Evolutionary conservation across 2,113 vertebrate genomes (phyloP).

Genomic region (Cepphus grylle): DNA sequence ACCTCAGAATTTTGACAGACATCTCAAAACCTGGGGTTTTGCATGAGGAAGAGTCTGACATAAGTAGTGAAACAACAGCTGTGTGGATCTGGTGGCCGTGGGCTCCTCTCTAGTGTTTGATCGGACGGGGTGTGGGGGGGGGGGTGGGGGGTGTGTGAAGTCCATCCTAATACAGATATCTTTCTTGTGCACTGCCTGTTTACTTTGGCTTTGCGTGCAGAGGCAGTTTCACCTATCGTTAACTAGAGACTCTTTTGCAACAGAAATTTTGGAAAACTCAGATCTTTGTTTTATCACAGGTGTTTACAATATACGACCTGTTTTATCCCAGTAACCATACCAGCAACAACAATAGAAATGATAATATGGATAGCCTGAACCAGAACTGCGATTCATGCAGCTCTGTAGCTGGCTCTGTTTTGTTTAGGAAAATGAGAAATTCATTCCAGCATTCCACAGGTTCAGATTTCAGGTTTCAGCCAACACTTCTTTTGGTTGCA

Average conservation of each 20-base stretch:
- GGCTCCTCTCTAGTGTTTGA: background rate
- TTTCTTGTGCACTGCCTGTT: background rate
- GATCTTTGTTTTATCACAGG: background rate
- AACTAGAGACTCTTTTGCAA: background rate
- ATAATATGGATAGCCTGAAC: background rate
- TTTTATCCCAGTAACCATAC: background rate
- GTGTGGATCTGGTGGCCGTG: background rate
- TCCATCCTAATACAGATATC: background rate
- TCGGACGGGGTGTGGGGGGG: background rate
- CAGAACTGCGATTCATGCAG: background rate
- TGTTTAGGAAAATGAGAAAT: slow-evolving; percentile 10
- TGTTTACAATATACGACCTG: background rate
- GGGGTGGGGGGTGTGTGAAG: background rate
- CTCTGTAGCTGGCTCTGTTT: background rate
- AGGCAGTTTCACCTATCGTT: background rate
- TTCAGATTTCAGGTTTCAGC: slow-evolving; percentile 43
- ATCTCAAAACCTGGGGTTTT: background rate
- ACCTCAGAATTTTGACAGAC: background rate
- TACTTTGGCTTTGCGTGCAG: background rate
- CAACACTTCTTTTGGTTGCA: slow-evolving; percentile 18
- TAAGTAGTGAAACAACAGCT: background rate
- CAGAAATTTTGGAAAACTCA: background rate
- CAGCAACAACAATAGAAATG: background rate
- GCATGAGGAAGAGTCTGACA: background rate
- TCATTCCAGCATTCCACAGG: background rate